Base-by-base conservation (phyloP, 2,797 vertebrate species). In the Dicrostonyx torquatus region DNA sequence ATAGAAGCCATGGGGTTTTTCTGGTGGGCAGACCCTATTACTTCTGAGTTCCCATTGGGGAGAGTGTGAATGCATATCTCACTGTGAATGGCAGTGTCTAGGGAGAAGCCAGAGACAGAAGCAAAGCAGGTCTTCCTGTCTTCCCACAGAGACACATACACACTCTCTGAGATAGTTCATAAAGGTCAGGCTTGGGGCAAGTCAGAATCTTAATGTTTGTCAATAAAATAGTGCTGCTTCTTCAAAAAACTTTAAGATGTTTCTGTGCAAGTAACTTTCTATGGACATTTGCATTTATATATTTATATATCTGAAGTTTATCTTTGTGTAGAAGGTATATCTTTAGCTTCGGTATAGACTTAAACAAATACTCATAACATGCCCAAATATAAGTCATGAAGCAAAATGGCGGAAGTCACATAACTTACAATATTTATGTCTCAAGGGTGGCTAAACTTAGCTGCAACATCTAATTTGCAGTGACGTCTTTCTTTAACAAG, bases 401-500 rank as follows among this genome's bases (percentile, higher is more conserved):
- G 97, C 80, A 96, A 96, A 98, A 97, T 94, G 94, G 96, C 85
- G 97, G 96, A 96, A 95, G 88, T 97, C 95, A 96, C 97, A 97
- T 96, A 98, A 98, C 97, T 97, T 98, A 97, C 34, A 97, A 97
- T 98, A 98, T 98, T 98, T 98, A 98, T 98, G 96, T 97, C 96
- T 95, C 31, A 87, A 97, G 92, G 96, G 96, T 68, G 96, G 97
- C 98, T 98, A 98, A 98, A 98, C 98, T 98, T 98, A 98, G 98
- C 97, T 91, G 95, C 98, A 98, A 98, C 98, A 98, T 98, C 98
- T 98, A 98, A 98, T 98, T 98, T 98, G 97, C 98, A 98, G 97
- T 98, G 98, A 98, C 98, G 98, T 98, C 98, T 98, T 98, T 98
- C 98, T 98, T 98, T 98, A 98, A 98, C 98, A 98, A 98, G 98